Evolutionary conservation across 2,113 vertebrate species (phyloP).

Genomic region (Sturnira hondurensis): DNA sequence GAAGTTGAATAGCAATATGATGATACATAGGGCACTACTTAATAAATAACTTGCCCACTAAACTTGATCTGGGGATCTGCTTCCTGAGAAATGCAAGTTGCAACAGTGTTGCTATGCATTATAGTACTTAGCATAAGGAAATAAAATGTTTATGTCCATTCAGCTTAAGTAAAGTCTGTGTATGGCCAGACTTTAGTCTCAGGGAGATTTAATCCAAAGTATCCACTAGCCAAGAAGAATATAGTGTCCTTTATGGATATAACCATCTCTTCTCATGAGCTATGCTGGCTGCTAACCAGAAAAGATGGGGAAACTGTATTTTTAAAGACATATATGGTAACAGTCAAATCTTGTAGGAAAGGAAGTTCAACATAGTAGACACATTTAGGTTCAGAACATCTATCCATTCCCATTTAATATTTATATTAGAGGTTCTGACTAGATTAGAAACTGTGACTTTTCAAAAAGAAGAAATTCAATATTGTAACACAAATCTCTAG

Average conservation of each 20-base stretch:
- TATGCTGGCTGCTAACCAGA: not conserved
- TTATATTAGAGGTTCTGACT: not conserved
- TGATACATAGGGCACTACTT: not conserved
- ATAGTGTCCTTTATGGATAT: not conserved
- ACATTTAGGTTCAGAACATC: constrained; percentile 34
- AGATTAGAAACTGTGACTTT: constrained; percentile 22
- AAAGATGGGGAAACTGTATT: constrained; percentile 19
- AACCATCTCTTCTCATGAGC: not conserved
- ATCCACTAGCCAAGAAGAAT: not conserved
- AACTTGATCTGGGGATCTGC: constrained; percentile 7
- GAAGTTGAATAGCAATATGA: not conserved
- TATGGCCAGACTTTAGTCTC: not conserved
- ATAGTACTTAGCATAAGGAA: constrained; percentile 7
- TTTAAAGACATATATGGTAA: constrained; percentile 17
- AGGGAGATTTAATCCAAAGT: not conserved
- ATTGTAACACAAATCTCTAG: constrained; percentile 30
- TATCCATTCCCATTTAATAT: not conserved
- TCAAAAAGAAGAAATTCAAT: constrained; percentile 33
- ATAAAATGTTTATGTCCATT: constrained; percentile 29
- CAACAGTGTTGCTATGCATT: constrained; percentile 18
- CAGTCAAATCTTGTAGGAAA: constrained; percentile 31
- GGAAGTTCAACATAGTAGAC: constrained; percentile 15
- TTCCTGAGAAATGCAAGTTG: constrained; percentile 37
- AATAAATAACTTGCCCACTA: constrained; percentile 1
- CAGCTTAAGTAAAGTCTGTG: not conserved